Evolutionary conservation across 1,140 invertebrate species (phyloP).

Genomic region (Apis dorsata): DNA sequence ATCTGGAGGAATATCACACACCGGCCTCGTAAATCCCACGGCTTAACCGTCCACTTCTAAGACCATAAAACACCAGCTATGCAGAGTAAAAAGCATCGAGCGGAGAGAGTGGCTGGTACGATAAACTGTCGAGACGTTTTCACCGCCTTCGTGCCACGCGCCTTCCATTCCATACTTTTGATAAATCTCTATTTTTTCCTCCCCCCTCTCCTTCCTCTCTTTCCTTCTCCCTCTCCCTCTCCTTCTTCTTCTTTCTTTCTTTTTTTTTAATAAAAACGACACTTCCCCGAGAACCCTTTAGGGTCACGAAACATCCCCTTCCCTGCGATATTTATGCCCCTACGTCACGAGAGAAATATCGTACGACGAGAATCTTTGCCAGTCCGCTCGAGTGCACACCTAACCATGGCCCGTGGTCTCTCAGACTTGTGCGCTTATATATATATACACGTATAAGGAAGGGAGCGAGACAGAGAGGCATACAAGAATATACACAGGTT

Average conservation of each 20-base stretch:
- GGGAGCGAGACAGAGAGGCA: not conserved
- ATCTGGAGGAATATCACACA: constrained; percentile 44
- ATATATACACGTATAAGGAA: not conserved
- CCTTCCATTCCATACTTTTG: constrained; percentile 39
- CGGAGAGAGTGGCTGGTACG: constrained; percentile 32
- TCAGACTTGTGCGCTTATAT: not conserved
- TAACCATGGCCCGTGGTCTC: no score
- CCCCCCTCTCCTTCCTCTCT: not conserved
- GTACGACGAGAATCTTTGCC: constrained; percentile 54
- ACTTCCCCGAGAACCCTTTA: constrained; percentile 27
- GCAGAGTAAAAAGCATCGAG: constrained; percentile 57
- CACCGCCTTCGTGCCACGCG: constrained; percentile 37
- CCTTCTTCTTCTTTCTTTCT: not conserved
- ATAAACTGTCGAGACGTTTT: constrained; percentile 57
- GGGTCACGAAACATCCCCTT: constrained; percentile 55
- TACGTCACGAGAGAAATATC: constrained; percentile 65
- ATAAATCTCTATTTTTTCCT: constrained; percentile 55
- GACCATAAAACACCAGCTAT: constrained; percentile 51
- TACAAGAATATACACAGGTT: not conserved
- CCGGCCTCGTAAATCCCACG: constrained; percentile 39
- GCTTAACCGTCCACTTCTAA: constrained; percentile 49
- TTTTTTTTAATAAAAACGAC: constrained; percentile 60
- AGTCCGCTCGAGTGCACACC: constrained; percentile 27
- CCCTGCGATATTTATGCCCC: constrained; percentile 60
- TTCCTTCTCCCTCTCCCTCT: not conserved